Evolutionary conservation across 2,113 vertebrate species (phyloP).

Genomic region (Psophia crepitans): DNA sequence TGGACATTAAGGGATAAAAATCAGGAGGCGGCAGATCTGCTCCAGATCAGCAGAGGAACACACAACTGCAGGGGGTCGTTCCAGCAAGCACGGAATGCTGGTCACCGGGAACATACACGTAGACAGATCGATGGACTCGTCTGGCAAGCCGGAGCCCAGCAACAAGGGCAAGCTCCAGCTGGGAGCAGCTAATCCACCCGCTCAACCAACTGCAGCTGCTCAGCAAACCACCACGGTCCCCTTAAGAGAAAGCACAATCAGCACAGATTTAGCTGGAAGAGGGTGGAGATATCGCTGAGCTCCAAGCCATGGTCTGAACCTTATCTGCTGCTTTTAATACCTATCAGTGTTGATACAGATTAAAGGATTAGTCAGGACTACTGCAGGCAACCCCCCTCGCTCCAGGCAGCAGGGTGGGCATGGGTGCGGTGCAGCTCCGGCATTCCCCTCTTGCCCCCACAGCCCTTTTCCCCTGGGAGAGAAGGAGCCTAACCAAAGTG

Average conservation of each 20-base stretch:
- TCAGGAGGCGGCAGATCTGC: not conserved
- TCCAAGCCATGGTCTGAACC: conserved; percentile 26
- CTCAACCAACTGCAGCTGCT: not conserved
- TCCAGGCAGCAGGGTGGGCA: not conserved
- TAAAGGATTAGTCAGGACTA: conserved; percentile 57
- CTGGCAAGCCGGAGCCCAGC: not conserved
- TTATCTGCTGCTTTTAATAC: conserved; percentile 59
- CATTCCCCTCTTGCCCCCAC: not conserved
- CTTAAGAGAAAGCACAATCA: conserved; percentile 32
- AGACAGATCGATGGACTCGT: not conserved
- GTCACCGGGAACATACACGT: not conserved
- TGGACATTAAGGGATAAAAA: not conserved
- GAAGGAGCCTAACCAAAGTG: not conserved
- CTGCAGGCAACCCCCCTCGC: not conserved
- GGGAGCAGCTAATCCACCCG: conserved; percentile 7
- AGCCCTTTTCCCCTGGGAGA: not conserved
- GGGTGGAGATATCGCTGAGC: conserved; percentile 50
- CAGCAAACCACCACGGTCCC: not conserved
- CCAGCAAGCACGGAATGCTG: not conserved
- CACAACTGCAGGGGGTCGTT: not conserved
- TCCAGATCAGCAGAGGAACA: not conserved
- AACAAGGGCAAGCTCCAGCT: not conserved
- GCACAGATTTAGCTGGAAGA: conserved; percentile 30
- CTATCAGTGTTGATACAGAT: conserved; percentile 59
- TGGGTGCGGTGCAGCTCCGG: not conserved